Conservation (phyloP, 1,140 invertebrate species). For the Anagrus nilaparvatae region DNA sequence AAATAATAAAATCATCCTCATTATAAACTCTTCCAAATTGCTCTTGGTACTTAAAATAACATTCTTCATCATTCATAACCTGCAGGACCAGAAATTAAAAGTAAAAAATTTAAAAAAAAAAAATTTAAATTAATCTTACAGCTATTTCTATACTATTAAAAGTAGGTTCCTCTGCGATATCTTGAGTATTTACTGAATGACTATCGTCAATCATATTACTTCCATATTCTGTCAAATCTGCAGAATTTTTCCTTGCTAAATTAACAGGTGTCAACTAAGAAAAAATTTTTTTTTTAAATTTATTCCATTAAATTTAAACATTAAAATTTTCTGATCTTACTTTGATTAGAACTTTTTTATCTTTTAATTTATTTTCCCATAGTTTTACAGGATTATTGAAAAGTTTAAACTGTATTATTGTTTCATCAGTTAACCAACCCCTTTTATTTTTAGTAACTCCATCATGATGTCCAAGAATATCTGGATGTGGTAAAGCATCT, state of each 20-base stretch:
- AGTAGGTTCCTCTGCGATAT: conserved; percentile 41
- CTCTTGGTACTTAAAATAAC: conserved; percentile 57
- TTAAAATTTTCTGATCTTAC: conserved; percentile 25
- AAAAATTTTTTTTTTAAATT: conserved; percentile 21
- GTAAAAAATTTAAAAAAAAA: no score
- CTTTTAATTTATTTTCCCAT: conserved; percentile 67
- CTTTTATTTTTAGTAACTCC: conserved; percentile 54
- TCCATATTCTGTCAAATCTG: conserved; percentile 36
- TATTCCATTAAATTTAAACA: no score
- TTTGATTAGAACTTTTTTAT: conserved; percentile 59
- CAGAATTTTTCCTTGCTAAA: conserved; percentile 47
- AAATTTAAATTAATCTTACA: conserved; percentile 29
- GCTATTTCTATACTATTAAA: conserved; percentile 45
- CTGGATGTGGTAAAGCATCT: conserved; percentile 32
- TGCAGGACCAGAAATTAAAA: no score
- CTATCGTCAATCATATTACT: conserved; percentile 43
- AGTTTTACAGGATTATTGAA: conserved; percentile 74
- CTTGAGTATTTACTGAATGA: conserved; percentile 47
- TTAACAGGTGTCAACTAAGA: conserved; percentile 66
- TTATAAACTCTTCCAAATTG: conserved; percentile 74
- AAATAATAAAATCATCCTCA: conserved; percentile 66
- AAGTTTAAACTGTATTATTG: conserved; percentile 78
- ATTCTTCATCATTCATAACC: conserved; percentile 55
- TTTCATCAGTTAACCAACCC: conserved; percentile 83
- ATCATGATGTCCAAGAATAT: conserved; percentile 58